Evolutionary conservation across 1,140 invertebrate species (phyloP).

Genomic region (Hydropsyche tenuis): DNA sequence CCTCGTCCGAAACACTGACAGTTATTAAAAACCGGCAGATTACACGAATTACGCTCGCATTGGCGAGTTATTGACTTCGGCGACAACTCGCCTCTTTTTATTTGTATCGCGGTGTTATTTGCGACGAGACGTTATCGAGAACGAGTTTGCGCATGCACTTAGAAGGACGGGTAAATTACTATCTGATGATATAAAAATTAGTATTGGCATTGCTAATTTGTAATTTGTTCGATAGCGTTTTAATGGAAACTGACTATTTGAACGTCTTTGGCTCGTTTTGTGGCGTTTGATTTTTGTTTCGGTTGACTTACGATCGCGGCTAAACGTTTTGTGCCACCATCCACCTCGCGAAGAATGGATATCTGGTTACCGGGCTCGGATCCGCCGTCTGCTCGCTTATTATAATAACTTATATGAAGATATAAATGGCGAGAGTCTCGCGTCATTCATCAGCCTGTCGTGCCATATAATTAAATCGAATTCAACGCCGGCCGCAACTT

Average conservation of each 20-base stretch:
- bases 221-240: too few species aligned
- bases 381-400: neutral
- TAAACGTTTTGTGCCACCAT: neutral
- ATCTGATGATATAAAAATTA: too few species aligned
- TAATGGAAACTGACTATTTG: too few species aligned
- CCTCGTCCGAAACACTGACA: constrained; percentile 21
- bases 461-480: constrained; percentile 36
- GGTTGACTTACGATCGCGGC: constrained; percentile 7
- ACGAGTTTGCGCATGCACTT: too few species aligned
- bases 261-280: too few species aligned
- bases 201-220: too few species aligned
- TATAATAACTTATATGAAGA: constrained; percentile 6
- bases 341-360: neutral
- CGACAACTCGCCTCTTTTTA: constrained; percentile 15
- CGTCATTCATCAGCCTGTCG: constrained; percentile 29
- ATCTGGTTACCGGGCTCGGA: constrained; percentile 5
- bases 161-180: too few species aligned
- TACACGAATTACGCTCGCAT: neutral
- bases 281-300: neutral
- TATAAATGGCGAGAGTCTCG: constrained; percentile 18
- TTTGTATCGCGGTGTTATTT: neutral
- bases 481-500: constrained; percentile 30
- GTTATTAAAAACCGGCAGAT: constrained; percentile 32
- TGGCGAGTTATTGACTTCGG: constrained; percentile 8
- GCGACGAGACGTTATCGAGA: too few species aligned